These are phyloP conservation scores for Phoeniculus purpureus DNA, from an alignment of 2,797 vertebrate genomes.

Conservation along the genomic window DNA sequence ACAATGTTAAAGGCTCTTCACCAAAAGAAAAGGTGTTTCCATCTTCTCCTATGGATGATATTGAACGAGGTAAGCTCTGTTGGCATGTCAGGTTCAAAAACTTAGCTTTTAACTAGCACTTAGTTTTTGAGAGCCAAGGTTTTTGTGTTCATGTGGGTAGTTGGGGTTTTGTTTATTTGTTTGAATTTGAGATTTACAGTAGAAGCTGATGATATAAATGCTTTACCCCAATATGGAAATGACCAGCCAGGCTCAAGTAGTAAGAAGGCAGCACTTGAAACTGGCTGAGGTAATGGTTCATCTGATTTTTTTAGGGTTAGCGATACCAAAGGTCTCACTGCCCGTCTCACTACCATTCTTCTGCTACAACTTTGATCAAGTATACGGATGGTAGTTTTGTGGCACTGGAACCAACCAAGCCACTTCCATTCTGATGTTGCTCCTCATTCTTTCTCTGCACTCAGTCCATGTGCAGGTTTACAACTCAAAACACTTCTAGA, in stretches of 20 bases:
- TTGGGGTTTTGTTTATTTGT: not conserved
- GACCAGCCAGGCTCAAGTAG: not conserved
- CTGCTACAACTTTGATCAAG: not conserved
- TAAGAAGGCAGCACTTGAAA: not conserved
- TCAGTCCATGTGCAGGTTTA: not conserved
- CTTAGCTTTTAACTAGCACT: not conserved
- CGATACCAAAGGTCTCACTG: not conserved
- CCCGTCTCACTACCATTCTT: not conserved
- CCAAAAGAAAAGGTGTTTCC: constrained; percentile 89
- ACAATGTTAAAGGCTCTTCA: constrained; percentile 83
- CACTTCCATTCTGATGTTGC: not conserved
- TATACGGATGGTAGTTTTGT: not conserved
- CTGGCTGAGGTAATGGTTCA: not conserved
- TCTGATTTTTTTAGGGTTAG: not conserved
- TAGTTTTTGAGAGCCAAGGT: not conserved
- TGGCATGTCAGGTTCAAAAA: not conserved
- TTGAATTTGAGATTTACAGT: not conserved
- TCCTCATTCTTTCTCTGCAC: not conserved
- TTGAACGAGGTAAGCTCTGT: constrained; percentile 88
- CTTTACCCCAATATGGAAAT: not conserved
- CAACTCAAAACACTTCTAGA: not conserved
- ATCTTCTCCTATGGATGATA: constrained; percentile 91
- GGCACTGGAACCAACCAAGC: not conserved
- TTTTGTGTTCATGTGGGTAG: not conserved
- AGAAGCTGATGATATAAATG: not conserved